Percentiles rank a stretch among this genome's conserved stretches.
Conservation (phyloP, 2,113 vertebrate genomes). For the Onychostruthus taczanowskii region DNA sequence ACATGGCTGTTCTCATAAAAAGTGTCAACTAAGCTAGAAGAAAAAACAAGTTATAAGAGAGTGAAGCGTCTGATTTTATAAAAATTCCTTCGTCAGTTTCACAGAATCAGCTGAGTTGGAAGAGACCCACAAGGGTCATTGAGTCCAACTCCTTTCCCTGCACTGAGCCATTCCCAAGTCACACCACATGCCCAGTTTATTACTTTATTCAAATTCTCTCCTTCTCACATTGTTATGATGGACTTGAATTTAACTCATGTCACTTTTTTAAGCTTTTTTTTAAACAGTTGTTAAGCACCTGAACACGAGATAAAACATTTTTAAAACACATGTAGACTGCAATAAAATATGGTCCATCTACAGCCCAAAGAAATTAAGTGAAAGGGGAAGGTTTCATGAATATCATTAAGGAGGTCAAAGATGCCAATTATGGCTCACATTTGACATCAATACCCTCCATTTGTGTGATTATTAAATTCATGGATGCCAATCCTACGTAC, state of each 20-base stretch:
- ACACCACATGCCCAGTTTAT: background rate
- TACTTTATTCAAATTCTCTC: background rate
- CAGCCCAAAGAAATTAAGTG: background rate
- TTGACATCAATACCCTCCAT: background rate
- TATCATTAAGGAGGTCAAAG: background rate
- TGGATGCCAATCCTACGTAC: background rate
- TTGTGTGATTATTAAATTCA: background rate
- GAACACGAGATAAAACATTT: background rate
- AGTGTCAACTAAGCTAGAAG: background rate
- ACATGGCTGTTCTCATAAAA: background rate
- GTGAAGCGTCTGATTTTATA: background rate
- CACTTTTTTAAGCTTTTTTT: background rate
- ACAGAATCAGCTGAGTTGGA: background rate
- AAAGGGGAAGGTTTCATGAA: background rate
- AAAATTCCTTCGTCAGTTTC: background rate
- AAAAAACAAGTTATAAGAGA: background rate
- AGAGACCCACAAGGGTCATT: background rate
- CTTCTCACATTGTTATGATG: background rate
- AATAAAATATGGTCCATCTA: background rate
- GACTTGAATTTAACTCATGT: background rate
- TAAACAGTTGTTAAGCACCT: background rate
- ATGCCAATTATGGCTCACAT: background rate
- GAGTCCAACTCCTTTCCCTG: background rate
- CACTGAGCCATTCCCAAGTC: background rate
- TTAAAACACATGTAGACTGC: background rate